phyloP scores from a whole-genome alignment of 2,888 invertebrate genomes.

The Diarsia mendica region DNA sequence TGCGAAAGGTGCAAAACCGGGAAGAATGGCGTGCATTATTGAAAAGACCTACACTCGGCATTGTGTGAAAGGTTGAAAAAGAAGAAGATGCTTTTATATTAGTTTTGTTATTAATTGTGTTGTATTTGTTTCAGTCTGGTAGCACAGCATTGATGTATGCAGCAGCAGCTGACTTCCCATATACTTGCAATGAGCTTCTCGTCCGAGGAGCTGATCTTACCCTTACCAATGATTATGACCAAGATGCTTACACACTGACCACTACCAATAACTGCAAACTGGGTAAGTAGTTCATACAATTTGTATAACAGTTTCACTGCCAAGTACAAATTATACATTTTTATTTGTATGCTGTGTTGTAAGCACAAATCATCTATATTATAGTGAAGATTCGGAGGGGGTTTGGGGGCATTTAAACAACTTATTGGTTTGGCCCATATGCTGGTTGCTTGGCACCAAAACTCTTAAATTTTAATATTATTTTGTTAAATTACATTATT shows the following conservation, averaged over 20 bases:
- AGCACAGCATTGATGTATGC: conserved; percentile 98
- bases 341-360: too few species aligned
- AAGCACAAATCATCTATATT: too few species aligned
- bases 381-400: too few species aligned
- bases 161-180: conserved; percentile 96
- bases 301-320: background rate
- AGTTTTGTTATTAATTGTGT: conserved; percentile 8
- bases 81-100: background rate
- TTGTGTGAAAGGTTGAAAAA: too few species aligned
- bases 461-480: background rate
- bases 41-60: too few species aligned
- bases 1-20: too few species aligned
- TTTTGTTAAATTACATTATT: background rate
- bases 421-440: too few species aligned
- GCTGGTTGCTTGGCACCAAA: too few species aligned
- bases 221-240: conserved; percentile 94
- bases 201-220: conserved; percentile 95
- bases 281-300: conserved; percentile 75
- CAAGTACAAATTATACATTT: too few species aligned
- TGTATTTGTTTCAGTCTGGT: conserved; percentile 91
- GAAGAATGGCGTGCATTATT: too few species aligned
- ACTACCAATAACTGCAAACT: conserved; percentile 90
- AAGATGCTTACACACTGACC: conserved; percentile 96
- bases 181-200: conserved; percentile 96
- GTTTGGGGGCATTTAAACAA: too few species aligned